Evolutionary conservation across 2,888 invertebrate species (phyloP), one percentile per base, ranked within the genome.

Genomic region (Chorisops tibialis): DNA sequence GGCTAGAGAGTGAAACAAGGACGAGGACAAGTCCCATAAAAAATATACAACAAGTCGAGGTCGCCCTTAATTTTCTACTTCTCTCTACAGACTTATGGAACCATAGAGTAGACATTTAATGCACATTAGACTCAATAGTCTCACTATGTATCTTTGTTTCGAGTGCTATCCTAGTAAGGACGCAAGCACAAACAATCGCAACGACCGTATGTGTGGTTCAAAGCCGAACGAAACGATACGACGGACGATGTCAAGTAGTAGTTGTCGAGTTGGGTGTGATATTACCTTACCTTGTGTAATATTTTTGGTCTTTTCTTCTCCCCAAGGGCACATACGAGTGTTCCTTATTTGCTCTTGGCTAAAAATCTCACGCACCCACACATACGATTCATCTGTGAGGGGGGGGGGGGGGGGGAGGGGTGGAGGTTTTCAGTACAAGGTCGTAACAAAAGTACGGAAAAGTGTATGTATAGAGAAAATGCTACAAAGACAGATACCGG

Each of bases 91-190:
- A 30, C 30, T n/a, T 30, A 30, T 30, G 30, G 9, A 30, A 30
- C 7, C 9, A 45, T 43, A 38, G 56, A 45, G 56, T 56, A 43
- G 56, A 45, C 56, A 56, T 56, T 56, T 56, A 43, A 56, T 43
- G 45, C 56, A 56, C 45, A 45, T 56, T 56, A 56, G 30, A 56
- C 56, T 56, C 56, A 56, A 56, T 56, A 30, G 52, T 38, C 52
- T 38, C 39, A 52, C 52, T 38, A 39, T 52, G 52, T 52, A 52
- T 52, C 19, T 52, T 52, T 19, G 56, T 56, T 43, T 43, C 56
- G 56, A 56, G 56, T 56, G 45, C 43, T 43, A 56, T 43, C 45
- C 35, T 24, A 56, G 56, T 56, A 56, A 56, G 56, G 56, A 43
- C 45, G 18, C 43, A 56, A 56, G 9, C 5, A 56, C 56, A 56